phyloP scores from a whole-genome alignment of 2,113 vertebrate species.

The Phaethornis superciliosus region DNA sequence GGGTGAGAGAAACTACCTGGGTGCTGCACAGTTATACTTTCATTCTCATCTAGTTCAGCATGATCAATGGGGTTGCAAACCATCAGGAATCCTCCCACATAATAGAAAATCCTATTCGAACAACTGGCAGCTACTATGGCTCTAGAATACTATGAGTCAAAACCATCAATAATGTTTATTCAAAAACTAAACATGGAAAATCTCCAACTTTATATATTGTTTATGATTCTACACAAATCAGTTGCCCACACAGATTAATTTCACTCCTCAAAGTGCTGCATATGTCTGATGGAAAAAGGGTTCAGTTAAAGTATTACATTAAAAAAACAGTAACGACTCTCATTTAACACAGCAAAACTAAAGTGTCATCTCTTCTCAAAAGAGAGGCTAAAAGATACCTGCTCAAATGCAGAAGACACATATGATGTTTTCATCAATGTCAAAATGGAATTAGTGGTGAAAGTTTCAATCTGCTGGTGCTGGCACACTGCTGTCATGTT shows the following conservation, averaged over 20 bases:
- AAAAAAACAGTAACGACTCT: background rate
- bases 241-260: background rate
- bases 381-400: background rate
- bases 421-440: background rate
- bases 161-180: background rate
- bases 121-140: background rate
- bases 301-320: background rate
- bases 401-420: background rate
- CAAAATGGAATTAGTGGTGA: background rate
- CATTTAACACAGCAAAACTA: background rate
- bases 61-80: background rate
- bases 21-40: background rate
- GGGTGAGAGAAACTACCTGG: background rate
- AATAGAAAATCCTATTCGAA: background rate
- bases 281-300: background rate
- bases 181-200: background rate
- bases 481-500: background rate
- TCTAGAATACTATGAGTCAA: background rate
- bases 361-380: background rate
- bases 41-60: background rate
- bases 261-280: background rate
- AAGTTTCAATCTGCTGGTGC: background rate
- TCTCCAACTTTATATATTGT: background rate
- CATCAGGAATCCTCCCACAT: background rate
- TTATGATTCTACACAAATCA: background rate